Evolutionary conservation across 2,797 vertebrate genomes (phyloP).

Genomic region (Lophius americanus): DNA sequence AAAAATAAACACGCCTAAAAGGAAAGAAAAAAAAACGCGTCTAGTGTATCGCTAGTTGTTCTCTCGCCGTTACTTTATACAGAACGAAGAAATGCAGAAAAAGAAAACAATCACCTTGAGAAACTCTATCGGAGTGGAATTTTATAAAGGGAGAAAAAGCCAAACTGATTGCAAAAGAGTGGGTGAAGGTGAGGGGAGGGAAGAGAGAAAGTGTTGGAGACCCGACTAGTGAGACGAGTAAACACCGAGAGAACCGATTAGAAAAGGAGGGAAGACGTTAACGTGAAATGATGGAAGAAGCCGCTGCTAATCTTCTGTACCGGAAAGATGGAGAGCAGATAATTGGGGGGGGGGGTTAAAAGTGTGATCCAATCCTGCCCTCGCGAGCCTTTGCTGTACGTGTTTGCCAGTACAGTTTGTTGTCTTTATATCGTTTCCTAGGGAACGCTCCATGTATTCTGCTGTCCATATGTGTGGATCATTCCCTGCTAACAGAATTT

Average conservation of each 20-base stretch:
- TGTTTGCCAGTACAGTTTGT: slow-evolving; percentile 88
- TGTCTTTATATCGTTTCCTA: slow-evolving; percentile 91
- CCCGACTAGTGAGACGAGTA: slow-evolving; percentile 40
- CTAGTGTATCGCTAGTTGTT: slow-evolving; percentile 51
- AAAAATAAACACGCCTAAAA: slow-evolving; percentile 50
- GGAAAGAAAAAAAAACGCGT: slow-evolving; percentile 19
- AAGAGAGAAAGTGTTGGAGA: slow-evolving; percentile 31
- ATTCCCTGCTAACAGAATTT: slow-evolving; percentile 88
- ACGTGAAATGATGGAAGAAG: slow-evolving; percentile 49
- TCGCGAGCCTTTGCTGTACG: slow-evolving; percentile 85
- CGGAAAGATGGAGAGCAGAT: slow-evolving; percentile 47
- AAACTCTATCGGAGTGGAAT: slow-evolving; percentile 40
- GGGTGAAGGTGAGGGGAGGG: slow-evolving; percentile 27
- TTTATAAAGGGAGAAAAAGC: slow-evolving; percentile 45
- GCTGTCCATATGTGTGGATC: slow-evolving; percentile 94
- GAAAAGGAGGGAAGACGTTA: slow-evolving; percentile 45
- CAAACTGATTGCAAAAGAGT: slow-evolving; percentile 56
- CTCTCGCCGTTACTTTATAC: slow-evolving; percentile 60
- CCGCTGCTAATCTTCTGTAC: slow-evolving; percentile 53
- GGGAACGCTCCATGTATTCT: slow-evolving; percentile 91
- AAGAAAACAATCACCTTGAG: slow-evolving; percentile 36
- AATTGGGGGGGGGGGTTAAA: slow-evolving; percentile 44
- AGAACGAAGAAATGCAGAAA: slow-evolving; percentile 38
- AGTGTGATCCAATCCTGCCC: slow-evolving; percentile 37
- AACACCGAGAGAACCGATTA: slow-evolving; percentile 63